phyloP scores from a whole-genome alignment of 2,113 vertebrate genomes.

The Colinus virginianus region DNA sequence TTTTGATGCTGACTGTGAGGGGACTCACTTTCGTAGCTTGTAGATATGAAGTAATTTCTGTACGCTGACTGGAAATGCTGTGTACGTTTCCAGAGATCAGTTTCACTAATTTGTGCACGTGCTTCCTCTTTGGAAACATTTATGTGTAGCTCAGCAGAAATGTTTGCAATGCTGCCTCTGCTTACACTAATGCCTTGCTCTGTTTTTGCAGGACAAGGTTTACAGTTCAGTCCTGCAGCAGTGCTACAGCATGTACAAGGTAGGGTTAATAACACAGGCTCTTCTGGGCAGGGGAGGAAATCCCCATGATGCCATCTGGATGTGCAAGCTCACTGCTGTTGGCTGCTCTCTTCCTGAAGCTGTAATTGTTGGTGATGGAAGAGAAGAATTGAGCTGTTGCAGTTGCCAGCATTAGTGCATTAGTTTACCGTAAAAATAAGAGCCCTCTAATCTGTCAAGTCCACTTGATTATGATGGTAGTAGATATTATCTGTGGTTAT shows the following conservation, averaged over 20 bases:
- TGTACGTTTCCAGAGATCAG: neutral
- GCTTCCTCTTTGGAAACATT: neutral
- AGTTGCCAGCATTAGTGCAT: neutral
- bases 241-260: slow-evolving; percentile 99
- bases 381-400: neutral
- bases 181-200: neutral
- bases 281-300: neutral
- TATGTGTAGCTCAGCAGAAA: neutral
- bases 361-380: neutral
- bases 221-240: slow-evolving; percentile 94
- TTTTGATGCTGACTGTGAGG: neutral
- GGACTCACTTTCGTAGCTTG: neutral
- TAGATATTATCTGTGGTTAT: neutral
- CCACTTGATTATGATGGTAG: neutral
- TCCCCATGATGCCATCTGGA: neutral
- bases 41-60: neutral
- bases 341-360: neutral
- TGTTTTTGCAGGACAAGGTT: slow-evolving; percentile 91
- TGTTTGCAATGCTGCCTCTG: neutral
- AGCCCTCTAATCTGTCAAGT: neutral
- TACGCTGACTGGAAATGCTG: neutral
- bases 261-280: slow-evolving; percentile 55
- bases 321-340: neutral
- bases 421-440: neutral
- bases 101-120: neutral